Base-by-base conservation (phyloP, 1,140 invertebrate species). In the Antheraea mylitta region DNA sequence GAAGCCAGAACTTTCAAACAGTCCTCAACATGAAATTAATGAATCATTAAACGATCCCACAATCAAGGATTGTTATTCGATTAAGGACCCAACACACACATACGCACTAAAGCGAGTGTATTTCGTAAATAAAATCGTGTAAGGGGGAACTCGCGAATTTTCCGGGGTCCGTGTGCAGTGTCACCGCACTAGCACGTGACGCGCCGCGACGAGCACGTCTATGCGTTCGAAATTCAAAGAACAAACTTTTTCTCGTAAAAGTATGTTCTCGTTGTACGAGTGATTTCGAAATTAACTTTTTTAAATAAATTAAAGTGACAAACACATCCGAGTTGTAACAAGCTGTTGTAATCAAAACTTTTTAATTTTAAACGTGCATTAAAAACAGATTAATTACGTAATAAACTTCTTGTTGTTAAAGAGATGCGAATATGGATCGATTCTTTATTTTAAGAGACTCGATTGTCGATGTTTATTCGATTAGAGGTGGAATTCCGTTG, bases 141-240 rank as follows among this genome's bases (percentile, higher is more conserved):
- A 82, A 78, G 66, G 83, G 81, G 83, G 85, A 73, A 67, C 72
- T 77, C 72, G 78, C 77, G 80, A 86, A 84, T 88, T 87, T 87
- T 85, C 86, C 80, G 76, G 76, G 80, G 79, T 79, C 81, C 78
- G 80, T 75, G 78, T 86, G 85, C 81, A 81, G 72, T 83, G 79
- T 81, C 78, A 79, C 78, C 77, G 78, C 87, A 90, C 82, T 86
- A 87, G 70, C 83, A 89, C 83, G 83, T 85, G 85, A 73, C 77
- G 69, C 84, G 85, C 68, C 89, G 89, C 80, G 86, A 80, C 69
- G 86, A 80, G 74, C 86, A 86, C 76, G 86, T 81, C 79, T 84
- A 81, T 76, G 81, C 85, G 83, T 79, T 80, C 78, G 61, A 75
- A 85, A 67, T 79, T 78, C 72, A 68, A 83, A 81, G 71, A 66